Percentiles rank a stretch among this genome's conserved stretches.
Evolutionary conservation across 2,113 vertebrate genomes (phyloP).

Genomic region (Gobius niger): DNA sequence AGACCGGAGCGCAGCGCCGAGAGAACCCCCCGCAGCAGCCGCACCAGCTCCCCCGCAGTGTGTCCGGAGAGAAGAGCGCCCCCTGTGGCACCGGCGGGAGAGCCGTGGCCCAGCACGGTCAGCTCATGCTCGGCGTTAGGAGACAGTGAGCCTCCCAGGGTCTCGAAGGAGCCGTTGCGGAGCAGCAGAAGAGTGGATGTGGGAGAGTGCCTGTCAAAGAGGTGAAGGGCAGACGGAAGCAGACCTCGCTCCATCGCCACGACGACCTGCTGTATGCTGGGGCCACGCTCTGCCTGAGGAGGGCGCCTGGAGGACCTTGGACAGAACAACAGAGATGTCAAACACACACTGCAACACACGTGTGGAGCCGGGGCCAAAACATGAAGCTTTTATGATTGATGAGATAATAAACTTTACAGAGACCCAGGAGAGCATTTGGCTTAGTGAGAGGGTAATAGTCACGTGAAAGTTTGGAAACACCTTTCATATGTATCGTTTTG

Average conservation of each 20-base stretch:
- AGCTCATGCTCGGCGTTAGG: conserved; percentile 26
- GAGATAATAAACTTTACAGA: no score
- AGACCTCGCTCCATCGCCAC: conserved; percentile 56
- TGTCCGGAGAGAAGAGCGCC: conserved; percentile 32
- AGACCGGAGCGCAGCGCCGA: background rate
- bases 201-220: conserved; percentile 45
- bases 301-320: background rate
- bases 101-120: conserved; percentile 61
- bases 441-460: no score
- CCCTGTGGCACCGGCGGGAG: conserved; percentile 26
- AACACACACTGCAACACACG: no score
- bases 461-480: no score
- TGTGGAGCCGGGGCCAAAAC: no score
- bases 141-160: conserved; percentile 6
- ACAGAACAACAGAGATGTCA: background rate
- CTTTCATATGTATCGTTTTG: no score
- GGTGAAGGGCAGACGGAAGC: conserved; percentile 44
- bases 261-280: conserved; percentile 31
- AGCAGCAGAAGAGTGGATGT: conserved; percentile 51
- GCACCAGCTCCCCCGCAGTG: conserved; percentile 49
- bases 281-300: no score
- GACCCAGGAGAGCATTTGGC: no score
- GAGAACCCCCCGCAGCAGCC: conserved; percentile 32
- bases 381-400: no score
- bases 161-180: conserved; percentile 26